Evolutionary conservation across 2,113 vertebrate genomes (phyloP).

Genomic region (Forbesichthys agassizii): DNA sequence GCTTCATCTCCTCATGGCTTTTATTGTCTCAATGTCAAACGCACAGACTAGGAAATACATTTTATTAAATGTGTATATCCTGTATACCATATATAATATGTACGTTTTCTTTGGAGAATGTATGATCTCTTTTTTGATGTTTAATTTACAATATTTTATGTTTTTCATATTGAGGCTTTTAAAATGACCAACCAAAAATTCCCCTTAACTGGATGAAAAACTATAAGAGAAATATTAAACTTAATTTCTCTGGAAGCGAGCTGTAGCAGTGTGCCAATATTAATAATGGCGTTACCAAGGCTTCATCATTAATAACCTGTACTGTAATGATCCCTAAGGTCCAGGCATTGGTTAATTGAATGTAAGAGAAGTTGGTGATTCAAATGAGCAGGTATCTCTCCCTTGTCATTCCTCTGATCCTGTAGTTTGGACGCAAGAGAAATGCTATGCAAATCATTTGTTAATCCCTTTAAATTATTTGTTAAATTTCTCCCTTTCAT

Average conservation of each 20-base stretch:
- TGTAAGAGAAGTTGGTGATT: conserved; percentile 56
- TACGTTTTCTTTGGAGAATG: conserved; percentile 39
- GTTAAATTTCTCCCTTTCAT: conserved; percentile 73
- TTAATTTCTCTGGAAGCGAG: too few relatives aligned
- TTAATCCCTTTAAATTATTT: conserved; percentile 80
- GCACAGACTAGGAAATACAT: conserved; percentile 48
- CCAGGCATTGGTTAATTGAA: conserved; percentile 57
- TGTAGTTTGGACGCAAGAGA: conserved; percentile 67
- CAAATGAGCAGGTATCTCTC: conserved; percentile 55
- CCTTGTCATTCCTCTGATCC: conserved; percentile 71
- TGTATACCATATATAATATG: conserved; percentile 23
- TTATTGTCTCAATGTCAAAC: conserved; percentile 73
- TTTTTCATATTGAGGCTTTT: conserved; percentile 1
- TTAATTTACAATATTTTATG: conserved; percentile 3
- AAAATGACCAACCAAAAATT: conserved; percentile 13
- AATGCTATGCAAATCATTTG: conserved; percentile 78
- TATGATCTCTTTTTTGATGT: conserved; percentile 18
- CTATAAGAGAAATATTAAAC: too few relatives aligned
- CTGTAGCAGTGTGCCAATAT: too few relatives aligned
- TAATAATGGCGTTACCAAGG: too few relatives aligned
- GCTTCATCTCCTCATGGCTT: conserved; percentile 70
- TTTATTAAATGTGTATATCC: conserved; percentile 50
- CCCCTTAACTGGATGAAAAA: conserved; percentile 12
- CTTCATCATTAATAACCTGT: too few relatives aligned
- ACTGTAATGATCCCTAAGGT: conserved; percentile 10